A percentile compares a stretch with the other conserved stretches of the same genome.
These are phyloP conservation scores for Petrophora chlorosata DNA, from an alignment of 2,888 invertebrate species.

Conservation along the genomic window DNA sequence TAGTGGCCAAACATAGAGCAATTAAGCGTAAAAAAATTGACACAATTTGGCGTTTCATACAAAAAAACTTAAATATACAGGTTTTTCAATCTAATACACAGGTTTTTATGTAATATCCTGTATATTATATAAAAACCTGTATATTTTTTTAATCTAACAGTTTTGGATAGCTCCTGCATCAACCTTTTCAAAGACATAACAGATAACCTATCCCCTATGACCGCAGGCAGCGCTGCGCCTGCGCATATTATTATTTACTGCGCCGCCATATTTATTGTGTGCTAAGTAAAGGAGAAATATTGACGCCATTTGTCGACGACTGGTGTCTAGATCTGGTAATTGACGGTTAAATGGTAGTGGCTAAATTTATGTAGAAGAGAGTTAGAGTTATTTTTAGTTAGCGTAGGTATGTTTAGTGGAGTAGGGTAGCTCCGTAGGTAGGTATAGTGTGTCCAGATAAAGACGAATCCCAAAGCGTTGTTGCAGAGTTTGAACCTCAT, in stretches of 20 bases:
- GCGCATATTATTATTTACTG: conserved; percentile 47
- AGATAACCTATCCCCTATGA: conserved; percentile 57
- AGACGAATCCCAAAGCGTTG: too few species aligned
- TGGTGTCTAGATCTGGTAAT: conserved; percentile 40
- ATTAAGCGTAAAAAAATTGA: too few species aligned
- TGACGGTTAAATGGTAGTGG: conserved; percentile 33
- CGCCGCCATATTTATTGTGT: conserved; percentile 25
- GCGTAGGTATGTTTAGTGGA: not conserved
- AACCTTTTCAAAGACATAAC: conserved; percentile 40
- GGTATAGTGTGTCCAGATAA: too few species aligned
- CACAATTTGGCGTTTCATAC: too few species aligned
- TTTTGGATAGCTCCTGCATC: conserved; percentile 35
- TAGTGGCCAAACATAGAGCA: too few species aligned
- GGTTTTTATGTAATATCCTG: too few species aligned
- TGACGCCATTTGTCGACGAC: conserved; percentile 32
- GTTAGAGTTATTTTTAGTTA: not conserved
- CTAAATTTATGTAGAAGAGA: conserved; percentile 4
- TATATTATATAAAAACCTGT: not conserved
- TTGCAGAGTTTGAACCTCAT: too few species aligned
- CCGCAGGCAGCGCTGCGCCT: conserved; percentile 40
- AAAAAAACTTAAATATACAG: too few species aligned
- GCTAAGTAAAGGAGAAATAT: conserved; percentile 34
- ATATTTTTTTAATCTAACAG: too few species aligned
- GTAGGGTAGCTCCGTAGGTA: too few species aligned
- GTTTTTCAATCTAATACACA: too few species aligned